Percentiles rank a stretch among this genome's conserved stretches.
These are phyloP conservation scores for Xestoiulus laeticollis DNA, from an alignment of 2,888 invertebrate species.

Conservation along the genomic window DNA sequence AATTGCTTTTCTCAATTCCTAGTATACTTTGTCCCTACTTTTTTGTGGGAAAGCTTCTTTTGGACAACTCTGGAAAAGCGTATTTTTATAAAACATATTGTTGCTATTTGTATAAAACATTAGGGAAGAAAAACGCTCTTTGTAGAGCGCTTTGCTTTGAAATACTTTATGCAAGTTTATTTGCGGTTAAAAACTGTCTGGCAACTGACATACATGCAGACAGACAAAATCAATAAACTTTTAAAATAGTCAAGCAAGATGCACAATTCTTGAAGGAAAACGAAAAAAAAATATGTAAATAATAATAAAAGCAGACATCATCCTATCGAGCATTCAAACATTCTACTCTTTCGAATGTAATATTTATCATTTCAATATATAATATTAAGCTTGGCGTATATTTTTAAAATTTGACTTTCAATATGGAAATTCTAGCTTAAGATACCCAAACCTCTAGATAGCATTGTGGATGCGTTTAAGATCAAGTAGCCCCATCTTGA, in stretches of 20 bases:
- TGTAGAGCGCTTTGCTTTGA: neutral
- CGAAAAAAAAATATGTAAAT: conserved; percentile 26
- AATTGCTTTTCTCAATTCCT: neutral
- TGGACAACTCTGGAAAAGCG: neutral
- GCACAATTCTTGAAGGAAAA: neutral
- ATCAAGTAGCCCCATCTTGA: neutral
- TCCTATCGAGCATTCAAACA: neutral
- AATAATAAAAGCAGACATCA: neutral
- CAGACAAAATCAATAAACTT: conserved; percentile 18
- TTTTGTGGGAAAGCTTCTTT: neutral
- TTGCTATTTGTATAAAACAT: neutral
- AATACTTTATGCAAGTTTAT: neutral
- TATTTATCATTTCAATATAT: neutral
- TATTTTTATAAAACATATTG: neutral
- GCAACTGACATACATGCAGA: neutral
- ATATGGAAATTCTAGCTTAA: neutral
- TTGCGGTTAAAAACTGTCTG: neutral
- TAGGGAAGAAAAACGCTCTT: neutral
- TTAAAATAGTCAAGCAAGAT: neutral
- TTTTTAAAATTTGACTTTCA: neutral
- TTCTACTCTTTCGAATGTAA: neutral
- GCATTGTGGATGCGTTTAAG: neutral
- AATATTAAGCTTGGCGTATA: conserved; percentile 7
- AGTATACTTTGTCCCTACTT: neutral
- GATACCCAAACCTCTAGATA: neutral